A percentile compares a stretch with the other conserved stretches of the same genome.
phyloP scores from a whole-genome alignment of 2,888 invertebrate species.

The Andricus quercusramuli region DNA sequence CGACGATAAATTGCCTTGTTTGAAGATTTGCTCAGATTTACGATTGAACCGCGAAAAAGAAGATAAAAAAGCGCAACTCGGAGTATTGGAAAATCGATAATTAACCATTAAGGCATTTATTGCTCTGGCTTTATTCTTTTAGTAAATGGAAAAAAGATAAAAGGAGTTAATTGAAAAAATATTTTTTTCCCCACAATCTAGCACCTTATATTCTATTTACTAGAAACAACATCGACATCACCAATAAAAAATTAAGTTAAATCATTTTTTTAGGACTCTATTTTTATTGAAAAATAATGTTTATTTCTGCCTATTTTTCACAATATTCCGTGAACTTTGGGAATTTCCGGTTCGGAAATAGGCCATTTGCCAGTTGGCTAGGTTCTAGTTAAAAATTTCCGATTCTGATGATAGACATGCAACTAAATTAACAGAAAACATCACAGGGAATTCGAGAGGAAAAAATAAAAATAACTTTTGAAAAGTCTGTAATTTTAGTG shows the following conservation, averaged over 20 bases:
- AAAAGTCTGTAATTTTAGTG: not conserved
- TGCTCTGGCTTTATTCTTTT: not conserved
- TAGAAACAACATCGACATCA: not conserved
- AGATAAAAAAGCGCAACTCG: not conserved
- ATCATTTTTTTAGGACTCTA: too few species aligned
- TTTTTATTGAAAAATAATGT: not conserved
- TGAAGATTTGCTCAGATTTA: not conserved
- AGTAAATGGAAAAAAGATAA: not conserved
- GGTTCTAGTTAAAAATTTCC: not conserved
- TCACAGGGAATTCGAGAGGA: not conserved
- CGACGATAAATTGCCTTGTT: not conserved
- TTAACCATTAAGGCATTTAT: not conserved
- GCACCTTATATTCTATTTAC: not conserved
- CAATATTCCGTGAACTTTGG: not conserved
- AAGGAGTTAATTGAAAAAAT: not conserved
- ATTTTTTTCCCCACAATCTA: not conserved
- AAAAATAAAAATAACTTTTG: not conserved
- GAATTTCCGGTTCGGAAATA: constrained; percentile 17
- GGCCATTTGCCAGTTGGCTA: constrained; percentile 29
- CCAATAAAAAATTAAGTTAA: too few species aligned
- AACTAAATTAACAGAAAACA: not conserved
- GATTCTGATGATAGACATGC: not conserved
- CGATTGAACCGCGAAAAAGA: not conserved
- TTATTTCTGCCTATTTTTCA: not conserved
- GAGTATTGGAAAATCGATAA: not conserved